Base-by-base conservation (phyloP, 1,140 invertebrate species). In the Lordiphosa collinella region DNA sequence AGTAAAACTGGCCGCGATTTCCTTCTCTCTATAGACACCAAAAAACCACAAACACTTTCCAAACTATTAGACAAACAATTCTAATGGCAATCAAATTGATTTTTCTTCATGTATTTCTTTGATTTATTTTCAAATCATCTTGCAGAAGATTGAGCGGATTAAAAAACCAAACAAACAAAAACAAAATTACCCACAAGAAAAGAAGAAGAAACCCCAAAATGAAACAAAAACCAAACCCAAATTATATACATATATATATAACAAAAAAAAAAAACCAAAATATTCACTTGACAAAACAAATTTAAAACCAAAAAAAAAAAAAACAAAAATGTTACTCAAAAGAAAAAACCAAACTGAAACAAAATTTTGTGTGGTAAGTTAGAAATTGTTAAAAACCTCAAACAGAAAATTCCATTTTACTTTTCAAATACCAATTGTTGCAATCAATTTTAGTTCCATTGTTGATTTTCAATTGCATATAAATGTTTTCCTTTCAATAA, bases 61-160 rank as follows among this genome's bases (percentile, higher is more conserved):
- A 65, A 66, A 65, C 14, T 55, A 65, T 65, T 13, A 48, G 37
- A 38, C 35, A 44, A 47, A 35, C 40, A 63, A 72, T 65, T 55
- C 53, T 60, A 53, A 53, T 51, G 53, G n/a, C 29, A 38, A 47
- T 51, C 58, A 72, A 44, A 84, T 84, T 84, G 65, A 72, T 69
- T 84, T 79, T 86, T 86, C 79, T 88, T 88, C 68, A 86, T 88
- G 57, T 79, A 80, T 76, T 71, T 82, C 73, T 78, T 82, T 44
- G 47, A 65, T 82, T 82, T 82, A 46, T 79, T 87, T 67, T 80
- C 63, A 57, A 86, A 85, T 86, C 86, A 85, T 88, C 66, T 78
- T 88, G 66, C 86, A 88, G 86, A 88, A 88, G 86, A 88, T 88
- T 88, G 86, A 88, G 88, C 85, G 86, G 86, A 88, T 82, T 72